Conservation (phyloP, 2,888 invertebrate genomes). For the Nemapogon koenigi region DNA sequence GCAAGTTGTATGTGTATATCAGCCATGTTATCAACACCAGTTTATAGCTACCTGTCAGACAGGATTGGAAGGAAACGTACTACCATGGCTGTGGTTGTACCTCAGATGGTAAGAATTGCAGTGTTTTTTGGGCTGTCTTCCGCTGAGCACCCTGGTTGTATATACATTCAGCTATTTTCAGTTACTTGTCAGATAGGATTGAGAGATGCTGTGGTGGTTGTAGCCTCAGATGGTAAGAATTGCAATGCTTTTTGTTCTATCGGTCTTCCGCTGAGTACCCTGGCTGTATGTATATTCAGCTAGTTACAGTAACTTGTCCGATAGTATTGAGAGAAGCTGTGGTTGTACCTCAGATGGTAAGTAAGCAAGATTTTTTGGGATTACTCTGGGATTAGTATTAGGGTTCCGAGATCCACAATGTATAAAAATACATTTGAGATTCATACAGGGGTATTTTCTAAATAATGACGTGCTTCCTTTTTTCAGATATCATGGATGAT, state of each 20-base stretch:
- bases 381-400: no score
- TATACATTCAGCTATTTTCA: conserved; percentile 44
- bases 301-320: conserved; percentile 42
- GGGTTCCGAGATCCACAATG: no score
- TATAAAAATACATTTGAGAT: no score
- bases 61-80: conserved; percentile 42
- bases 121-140: no score
- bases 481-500: conserved; percentile 38
- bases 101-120: conserved; percentile 53
- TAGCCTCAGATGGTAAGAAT: conserved; percentile 54
- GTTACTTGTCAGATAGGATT: conserved; percentile 37
- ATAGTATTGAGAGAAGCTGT: conserved; percentile 45
- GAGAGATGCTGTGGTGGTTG: conserved; percentile 46
- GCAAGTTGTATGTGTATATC: conserved; percentile 45
- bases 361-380: no score
- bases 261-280: no score
- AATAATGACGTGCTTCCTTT: no score
- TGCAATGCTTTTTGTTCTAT: no score
- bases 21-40: conserved; percentile 35
- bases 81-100: conserved; percentile 43
- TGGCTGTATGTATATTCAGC: no score
- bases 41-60: conserved; percentile 46
- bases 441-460: no score
- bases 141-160: no score
- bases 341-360: conserved; percentile 50